These are phyloP conservation scores for Ashinkailepas kermadecensis DNA, from an alignment of 2,888 invertebrate genomes.

Conservation along the genomic window DNA sequence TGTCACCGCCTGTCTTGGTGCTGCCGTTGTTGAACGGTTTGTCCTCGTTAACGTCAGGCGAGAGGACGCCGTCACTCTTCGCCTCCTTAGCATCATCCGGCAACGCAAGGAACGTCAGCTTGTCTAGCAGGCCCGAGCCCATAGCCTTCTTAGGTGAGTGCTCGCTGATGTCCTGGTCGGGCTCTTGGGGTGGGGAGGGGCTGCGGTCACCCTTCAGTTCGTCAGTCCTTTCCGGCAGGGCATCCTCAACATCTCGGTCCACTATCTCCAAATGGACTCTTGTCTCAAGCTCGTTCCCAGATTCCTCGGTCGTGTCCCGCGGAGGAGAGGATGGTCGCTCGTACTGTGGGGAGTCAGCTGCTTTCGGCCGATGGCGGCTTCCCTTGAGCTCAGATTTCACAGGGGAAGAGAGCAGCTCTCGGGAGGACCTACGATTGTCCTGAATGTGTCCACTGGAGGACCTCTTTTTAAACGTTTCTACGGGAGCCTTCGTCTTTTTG, in stretches of 20 bases:
- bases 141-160: not conserved
- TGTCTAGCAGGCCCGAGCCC: conserved; percentile 8
- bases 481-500: not conserved
- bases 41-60: conserved; percentile 12
- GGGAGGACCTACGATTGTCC: not conserved
- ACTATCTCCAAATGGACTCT: not conserved
- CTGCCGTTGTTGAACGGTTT: not conserved
- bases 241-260: not conserved
- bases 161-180: not conserved
- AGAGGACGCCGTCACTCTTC: not conserved
- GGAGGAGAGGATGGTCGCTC: too few relatives aligned
- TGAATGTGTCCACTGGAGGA: not conserved
- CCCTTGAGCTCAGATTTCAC: not conserved
- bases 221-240: too few relatives aligned
- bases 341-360: too few relatives aligned
- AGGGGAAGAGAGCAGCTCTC: not conserved
- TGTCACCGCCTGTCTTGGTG: too few relatives aligned
- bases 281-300: too few relatives aligned
- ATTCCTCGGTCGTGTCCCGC: too few relatives aligned
- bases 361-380: too few relatives aligned
- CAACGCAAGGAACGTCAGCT: not conserved
- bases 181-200: not conserved
- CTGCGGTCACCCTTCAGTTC: too few relatives aligned
- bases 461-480: not conserved
- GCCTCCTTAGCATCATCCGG: not conserved